phyloP scores from a whole-genome alignment of 1,140 invertebrate genomes.

The Cotesia vestalis region DNA sequence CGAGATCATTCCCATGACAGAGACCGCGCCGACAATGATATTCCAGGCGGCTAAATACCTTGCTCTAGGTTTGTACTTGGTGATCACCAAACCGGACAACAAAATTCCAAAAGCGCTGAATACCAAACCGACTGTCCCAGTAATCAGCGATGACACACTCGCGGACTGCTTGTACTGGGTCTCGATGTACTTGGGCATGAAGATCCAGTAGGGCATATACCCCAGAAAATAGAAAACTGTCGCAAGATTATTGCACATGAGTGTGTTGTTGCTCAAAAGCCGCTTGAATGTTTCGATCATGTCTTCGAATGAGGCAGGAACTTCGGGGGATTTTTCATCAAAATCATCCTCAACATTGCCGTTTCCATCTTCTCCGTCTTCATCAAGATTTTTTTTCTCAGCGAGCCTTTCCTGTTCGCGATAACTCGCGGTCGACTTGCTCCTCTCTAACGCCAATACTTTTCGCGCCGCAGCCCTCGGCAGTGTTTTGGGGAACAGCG shows the following conservation, averaged over 20 bases:
- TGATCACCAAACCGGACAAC: conserved; percentile 74
- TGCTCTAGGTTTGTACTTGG: conserved; percentile 75
- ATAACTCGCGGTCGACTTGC: conserved; percentile 55
- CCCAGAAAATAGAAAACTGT: conserved; percentile 77
- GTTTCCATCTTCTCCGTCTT: conserved; percentile 46
- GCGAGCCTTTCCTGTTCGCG: neutral
- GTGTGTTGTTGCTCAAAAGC: conserved; percentile 71
- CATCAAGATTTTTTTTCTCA: conserved; percentile 6
- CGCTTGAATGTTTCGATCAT: conserved; percentile 73
- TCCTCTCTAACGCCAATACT: conserved; percentile 60
- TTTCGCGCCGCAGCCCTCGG: conserved; percentile 70
- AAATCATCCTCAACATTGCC: conserved; percentile 33
- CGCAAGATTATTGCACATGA: conserved; percentile 76
- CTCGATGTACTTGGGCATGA: conserved; percentile 81
- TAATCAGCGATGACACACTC: conserved; percentile 74
- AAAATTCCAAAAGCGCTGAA: conserved; percentile 79
- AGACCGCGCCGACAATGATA: conserved; percentile 73
- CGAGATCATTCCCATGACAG: conserved; percentile 71
- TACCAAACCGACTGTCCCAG: conserved; percentile 75
- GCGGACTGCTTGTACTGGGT: conserved; percentile 79
- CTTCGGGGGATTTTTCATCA: conserved; percentile 52
- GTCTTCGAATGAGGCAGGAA: conserved; percentile 66
- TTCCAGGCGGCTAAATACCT: conserved; percentile 78
- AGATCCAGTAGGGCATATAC: conserved; percentile 79
- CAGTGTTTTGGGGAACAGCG: conserved; percentile 73